Percentiles rank a stretch among this genome's conserved stretches.
phyloP scores from a whole-genome alignment of 2,113 vertebrate species.

The Dermatemys mawii region DNA sequence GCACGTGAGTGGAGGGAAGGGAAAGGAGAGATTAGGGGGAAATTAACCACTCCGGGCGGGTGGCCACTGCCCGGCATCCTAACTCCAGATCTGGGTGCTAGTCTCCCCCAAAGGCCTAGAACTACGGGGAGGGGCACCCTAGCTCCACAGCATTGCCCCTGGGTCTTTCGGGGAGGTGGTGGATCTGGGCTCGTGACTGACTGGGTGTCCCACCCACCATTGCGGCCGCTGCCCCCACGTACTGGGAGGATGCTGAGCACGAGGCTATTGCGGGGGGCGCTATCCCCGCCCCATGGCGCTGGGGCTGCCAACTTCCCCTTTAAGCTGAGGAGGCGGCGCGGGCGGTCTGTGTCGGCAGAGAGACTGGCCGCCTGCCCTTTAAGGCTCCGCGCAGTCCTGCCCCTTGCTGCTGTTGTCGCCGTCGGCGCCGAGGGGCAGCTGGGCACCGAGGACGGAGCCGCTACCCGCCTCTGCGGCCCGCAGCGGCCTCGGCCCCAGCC shows the following conservation, averaged over 20 bases:
- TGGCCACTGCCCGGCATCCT: neutral
- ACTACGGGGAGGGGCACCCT: neutral
- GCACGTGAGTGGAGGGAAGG: neutral
- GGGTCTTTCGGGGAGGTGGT: neutral
- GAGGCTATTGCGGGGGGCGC: no score
- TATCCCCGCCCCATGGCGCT: no score
- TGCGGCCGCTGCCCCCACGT: no score
- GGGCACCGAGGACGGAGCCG: neutral
- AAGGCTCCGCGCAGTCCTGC: neutral
- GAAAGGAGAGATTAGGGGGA: neutral
- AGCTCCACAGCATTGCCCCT: neutral
- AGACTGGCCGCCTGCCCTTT: neutral
- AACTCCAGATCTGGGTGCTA: neutral
- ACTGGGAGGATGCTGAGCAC: no score
- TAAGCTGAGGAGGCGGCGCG: accelerated
- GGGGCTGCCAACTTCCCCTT: neutral
- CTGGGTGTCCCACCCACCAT: no score
- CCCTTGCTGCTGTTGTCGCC: neutral
- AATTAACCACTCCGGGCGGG: neutral
- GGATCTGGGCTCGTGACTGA: neutral
- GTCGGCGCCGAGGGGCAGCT: neutral
- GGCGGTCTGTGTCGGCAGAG: accelerated
- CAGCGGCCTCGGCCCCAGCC: neutral
- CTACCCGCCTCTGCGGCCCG: neutral
- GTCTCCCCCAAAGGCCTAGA: no score